Evolutionary conservation across 2,113 vertebrate species (phyloP).

Genomic region (Nibea albiflora): DNA sequence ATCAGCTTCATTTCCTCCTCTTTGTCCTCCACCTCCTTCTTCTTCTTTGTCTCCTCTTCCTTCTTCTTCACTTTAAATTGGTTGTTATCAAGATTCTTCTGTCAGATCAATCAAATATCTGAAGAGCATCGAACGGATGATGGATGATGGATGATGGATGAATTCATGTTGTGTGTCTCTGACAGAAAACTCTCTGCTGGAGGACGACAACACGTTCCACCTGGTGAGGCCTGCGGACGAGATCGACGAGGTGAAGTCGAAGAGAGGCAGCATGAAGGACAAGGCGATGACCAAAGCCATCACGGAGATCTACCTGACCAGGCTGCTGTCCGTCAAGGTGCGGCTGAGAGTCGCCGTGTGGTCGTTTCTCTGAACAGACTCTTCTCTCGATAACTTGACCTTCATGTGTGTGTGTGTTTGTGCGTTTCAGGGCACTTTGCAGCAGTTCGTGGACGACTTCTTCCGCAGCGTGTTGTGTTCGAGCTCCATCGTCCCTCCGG

Average conservation of each 20-base stretch:
- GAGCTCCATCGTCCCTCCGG: slow-evolving; percentile 89
- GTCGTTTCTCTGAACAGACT: neutral
- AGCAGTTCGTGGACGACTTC: slow-evolving; percentile 98
- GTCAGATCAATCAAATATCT: too few species aligned
- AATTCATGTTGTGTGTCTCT: neutral
- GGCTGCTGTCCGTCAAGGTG: slow-evolving; percentile 96
- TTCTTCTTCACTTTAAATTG: too few species aligned
- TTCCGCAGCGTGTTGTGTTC: slow-evolving; percentile 94
- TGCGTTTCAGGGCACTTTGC: slow-evolving; percentile 91
- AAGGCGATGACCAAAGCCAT: slow-evolving; percentile 97
- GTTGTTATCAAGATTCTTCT: too few species aligned
- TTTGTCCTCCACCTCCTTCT: too few species aligned
- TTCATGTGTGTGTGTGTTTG: slow-evolving; percentile 14
- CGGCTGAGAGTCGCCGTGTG: neutral
- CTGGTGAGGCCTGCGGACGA: slow-evolving; percentile 92
- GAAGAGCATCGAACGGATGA: too few species aligned
- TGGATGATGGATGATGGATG: too few species aligned
- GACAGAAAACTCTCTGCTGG: slow-evolving; percentile 91
- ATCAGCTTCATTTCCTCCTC: too few species aligned
- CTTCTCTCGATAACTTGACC: too few species aligned
- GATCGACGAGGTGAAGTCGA: slow-evolving; percentile 92
- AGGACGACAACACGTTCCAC: slow-evolving; percentile 97
- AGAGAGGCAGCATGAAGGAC: slow-evolving; percentile 95
- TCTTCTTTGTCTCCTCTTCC: too few species aligned
- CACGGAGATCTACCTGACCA: slow-evolving; percentile 98